Base-by-base conservation (phyloP, 2,888 invertebrate genomes). In the Rhopalosiphum nymphaeae region DNA sequence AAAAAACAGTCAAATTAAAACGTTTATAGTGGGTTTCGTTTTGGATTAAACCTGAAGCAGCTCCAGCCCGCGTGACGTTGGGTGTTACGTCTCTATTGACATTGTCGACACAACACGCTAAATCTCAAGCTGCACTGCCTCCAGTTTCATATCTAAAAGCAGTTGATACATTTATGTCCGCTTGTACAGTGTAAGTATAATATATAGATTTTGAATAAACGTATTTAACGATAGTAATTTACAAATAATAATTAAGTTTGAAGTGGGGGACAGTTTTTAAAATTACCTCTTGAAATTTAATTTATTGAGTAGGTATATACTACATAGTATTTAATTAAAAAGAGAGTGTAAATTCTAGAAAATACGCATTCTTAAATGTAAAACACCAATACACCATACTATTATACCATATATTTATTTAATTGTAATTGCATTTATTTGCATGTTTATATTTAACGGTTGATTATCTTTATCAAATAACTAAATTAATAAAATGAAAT, bases 11-110 rank as follows among this genome's bases (percentile, higher is more conserved):
- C 9, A 26, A 16, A 13, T 67, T 67, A n/a, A 29, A 93, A 67
- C 3, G 9, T 11, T 96, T 96, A 56, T 96, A 98, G 97, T 98
- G 98, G 98, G 98, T 98, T 10, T 98, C 98, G 0, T 99, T 99
- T 96, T 99, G 98, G 98, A 98, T 99, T 95, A 98, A 98, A 96
- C 98, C 98, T 0, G 99, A 99, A 96, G 98, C 98, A 0, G 98
- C 98, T 10, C 99, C 99, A 0, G 99, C 99, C 44, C 97, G 99
- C 11, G 99, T 99, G 53, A 99, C 99, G 0, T 96, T 99, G 0
- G 99, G 99, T 42, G 98, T 99, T 94, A 98, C 98, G 94, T 98
- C 98, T 57, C 96, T 98, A 85, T 97, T 98, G 91, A 98, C 98
- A 5, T 96, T 98, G 4, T 98, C 98, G 29, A 98, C 98, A 4